phyloP scores from a whole-genome alignment of 1,140 invertebrate genomes.

The Eupeodes corollae region DNA sequence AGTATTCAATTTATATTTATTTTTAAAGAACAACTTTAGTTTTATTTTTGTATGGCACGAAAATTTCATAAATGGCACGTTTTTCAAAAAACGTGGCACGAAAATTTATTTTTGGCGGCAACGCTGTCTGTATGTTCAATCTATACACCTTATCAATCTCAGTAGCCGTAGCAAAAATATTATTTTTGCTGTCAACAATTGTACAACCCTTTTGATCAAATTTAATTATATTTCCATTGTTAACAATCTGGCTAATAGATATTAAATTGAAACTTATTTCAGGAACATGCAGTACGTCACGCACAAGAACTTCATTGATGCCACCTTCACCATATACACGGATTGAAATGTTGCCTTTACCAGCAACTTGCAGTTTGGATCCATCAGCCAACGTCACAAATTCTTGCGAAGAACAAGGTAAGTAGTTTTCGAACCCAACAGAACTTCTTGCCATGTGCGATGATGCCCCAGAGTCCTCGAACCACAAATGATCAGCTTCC shows the following conservation, averaged over 20 bases:
- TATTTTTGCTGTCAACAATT: conserved; percentile 16
- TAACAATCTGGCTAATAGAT: conserved; percentile 23
- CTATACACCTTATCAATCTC: conserved; percentile 16
- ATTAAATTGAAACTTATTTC: conserved; percentile 20
- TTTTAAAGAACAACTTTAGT: no score
- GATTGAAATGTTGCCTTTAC: background rate
- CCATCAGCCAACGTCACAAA: background rate
- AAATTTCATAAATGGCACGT: no score
- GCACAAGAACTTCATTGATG: conserved; percentile 11
- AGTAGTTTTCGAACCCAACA: background rate
- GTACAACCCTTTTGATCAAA: conserved; percentile 19
- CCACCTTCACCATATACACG: background rate
- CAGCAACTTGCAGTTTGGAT: background rate
- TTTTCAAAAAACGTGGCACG: conserved; percentile 5
- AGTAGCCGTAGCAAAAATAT: conserved; percentile 14
- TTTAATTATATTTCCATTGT: conserved; percentile 20
- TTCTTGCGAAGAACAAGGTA: background rate
- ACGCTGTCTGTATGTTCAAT: conserved; percentile 14
- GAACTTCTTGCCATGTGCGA: background rate
- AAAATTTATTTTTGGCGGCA: no score
- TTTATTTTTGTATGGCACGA: no score
- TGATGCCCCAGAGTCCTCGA: background rate
- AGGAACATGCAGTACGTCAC: conserved; percentile 22
- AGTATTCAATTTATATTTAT: no score
- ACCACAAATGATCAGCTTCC: no score